phyloP scores from a whole-genome alignment of 2,888 invertebrate species.

The Melipona beecheii region DNA sequence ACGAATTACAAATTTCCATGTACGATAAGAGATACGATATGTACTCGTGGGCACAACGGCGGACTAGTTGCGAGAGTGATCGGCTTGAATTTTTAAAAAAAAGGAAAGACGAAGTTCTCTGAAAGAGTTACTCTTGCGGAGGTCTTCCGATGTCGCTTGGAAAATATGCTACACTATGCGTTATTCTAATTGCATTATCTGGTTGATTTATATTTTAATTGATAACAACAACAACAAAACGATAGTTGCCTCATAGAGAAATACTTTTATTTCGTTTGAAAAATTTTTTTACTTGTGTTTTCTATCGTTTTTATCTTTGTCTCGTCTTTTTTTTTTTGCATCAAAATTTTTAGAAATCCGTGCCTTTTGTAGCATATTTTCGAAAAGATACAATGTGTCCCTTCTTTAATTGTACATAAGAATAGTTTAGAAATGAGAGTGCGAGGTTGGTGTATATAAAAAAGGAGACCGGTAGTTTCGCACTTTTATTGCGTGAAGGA shows the following conservation, averaged over 20 bases:
- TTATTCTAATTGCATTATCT: not conserved
- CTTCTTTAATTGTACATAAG: slow-evolving; percentile 75
- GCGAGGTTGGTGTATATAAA: slow-evolving; percentile 71
- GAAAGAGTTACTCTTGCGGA: slow-evolving; percentile 27
- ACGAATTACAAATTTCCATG: slow-evolving; percentile 59
- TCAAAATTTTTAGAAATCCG: not conserved
- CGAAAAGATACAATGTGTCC: slow-evolving; percentile 36
- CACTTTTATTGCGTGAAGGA: slow-evolving; percentile 50
- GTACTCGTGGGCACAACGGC: slow-evolving; percentile 36
- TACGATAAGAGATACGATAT: slow-evolving; percentile 48
- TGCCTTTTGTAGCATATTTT: slow-evolving; percentile 58
- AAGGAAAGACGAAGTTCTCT: slow-evolving; percentile 20
- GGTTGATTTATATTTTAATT: not conserved
- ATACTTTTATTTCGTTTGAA: not conserved
- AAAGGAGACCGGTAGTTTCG: slow-evolving; percentile 34
- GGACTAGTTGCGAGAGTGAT: slow-evolving; percentile 32
- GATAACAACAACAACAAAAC: not conserved
- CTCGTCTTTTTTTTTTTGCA: not conserved
- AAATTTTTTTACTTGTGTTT: not conserved
- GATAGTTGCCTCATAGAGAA: not conserved
- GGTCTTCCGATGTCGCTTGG: slow-evolving; percentile 27
- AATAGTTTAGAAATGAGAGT: slow-evolving; percentile 67
- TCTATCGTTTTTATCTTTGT: not conserved
- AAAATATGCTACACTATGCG: slow-evolving; percentile 57
- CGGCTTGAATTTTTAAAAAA: slow-evolving; percentile 11